Evolutionary conservation across 1,140 invertebrate species (phyloP).

Genomic region (Pentalonia nigronervosa): DNA sequence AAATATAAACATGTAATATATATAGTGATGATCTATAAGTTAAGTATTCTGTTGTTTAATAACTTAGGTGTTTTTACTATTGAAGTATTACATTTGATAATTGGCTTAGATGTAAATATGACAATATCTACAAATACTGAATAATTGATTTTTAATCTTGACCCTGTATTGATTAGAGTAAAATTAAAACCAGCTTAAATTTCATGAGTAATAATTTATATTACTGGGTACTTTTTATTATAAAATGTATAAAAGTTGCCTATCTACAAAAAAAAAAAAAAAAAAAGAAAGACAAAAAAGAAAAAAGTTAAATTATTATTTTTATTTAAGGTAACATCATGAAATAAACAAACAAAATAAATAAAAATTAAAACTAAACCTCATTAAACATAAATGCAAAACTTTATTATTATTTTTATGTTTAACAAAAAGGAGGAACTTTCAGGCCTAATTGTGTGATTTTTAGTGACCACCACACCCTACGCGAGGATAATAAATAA

Average conservation of each 20-base stretch:
- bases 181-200: background rate
- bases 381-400: slow-evolving; percentile 55
- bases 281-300: background rate
- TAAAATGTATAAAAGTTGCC: slow-evolving; percentile 49
- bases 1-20: background rate
- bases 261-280: background rate
- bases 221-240: background rate
- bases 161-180: slow-evolving; percentile 20
- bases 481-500: slow-evolving; percentile 51
- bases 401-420: background rate
- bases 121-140: background rate
- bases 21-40: background rate
- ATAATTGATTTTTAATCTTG: background rate
- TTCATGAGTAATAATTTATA: background rate
- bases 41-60: background rate
- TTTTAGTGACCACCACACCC: slow-evolving; percentile 13
- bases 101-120: background rate
- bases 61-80: background rate
- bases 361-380: slow-evolving; percentile 48
- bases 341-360: slow-evolving; percentile 48
- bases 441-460: slow-evolving; percentile 20
- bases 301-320: background rate
- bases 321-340: slow-evolving; percentile 52
- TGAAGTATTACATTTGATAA: background rate
- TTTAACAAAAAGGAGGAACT: slow-evolving; percentile 55